Base-by-base conservation (phyloP, 2,113 vertebrate genomes). In the Psittacula cyanocephala region DNA sequence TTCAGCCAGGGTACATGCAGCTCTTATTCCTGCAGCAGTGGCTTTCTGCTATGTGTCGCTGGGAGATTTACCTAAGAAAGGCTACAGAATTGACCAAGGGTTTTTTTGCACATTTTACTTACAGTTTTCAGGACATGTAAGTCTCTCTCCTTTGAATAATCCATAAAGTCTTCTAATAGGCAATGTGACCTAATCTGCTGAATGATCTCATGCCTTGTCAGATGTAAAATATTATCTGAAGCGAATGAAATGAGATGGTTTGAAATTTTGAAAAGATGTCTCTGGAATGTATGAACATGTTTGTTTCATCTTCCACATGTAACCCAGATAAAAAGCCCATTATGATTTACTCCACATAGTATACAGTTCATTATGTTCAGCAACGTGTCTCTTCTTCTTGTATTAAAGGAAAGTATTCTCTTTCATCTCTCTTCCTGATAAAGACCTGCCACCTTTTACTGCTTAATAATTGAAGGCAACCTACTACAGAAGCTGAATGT, bases 381-480 rank as follows among this genome's bases (percentile, higher is more conserved):
- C 83, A 91, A 72, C 81, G 77, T 95, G 74, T 95, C 97, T 97
- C 87, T 95, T 60, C 91, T 52, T 82, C 52, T 16, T 86, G 60
- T 81, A 72, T 92, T 91, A 96, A 96, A 96, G 95, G 46, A 65
- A 70, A 95, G 20, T 71, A 96, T 97, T 96, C 94, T 94, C 95
- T 97, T 97, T 97, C 79, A 97, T 97, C 91, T 93, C 81, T 43
- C 29, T 55, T 95, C 86, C 86, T 91, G 70, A 88, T 95, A 95
- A 97, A 97, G 92, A 94, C 94, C 88, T 97, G 96, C 64, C 91
- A 91, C 95, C 93, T 96, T 89, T 93, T 82, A 33, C 91, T 94
- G 91, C 88, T 97, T 94, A 97, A 97, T 97, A 96, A 97, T 97
- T 96, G 92, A 97, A 95, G 78, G 57, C 93, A 95, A 75, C 89